Evolutionary conservation across 2,113 vertebrate genomes (phyloP).

Genomic region (Odontophorus gujanensis): DNA sequence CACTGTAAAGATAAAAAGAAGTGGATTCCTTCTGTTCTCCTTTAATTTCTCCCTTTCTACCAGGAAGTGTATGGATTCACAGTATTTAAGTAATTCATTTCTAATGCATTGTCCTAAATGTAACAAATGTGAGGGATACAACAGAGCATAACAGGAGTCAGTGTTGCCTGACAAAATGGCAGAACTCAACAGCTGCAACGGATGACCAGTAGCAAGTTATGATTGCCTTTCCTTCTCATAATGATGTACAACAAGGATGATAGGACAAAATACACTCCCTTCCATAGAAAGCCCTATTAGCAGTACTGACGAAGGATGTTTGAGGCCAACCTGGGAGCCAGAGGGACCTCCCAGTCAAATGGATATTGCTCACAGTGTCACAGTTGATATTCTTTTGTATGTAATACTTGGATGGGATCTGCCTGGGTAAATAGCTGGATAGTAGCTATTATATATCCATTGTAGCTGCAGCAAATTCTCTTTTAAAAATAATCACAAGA

Average conservation of each 20-base stretch:
- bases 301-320: background rate
- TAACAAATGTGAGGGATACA: background rate
- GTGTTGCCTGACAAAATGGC: background rate
- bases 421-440: background rate
- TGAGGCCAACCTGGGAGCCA: background rate
- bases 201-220: background rate
- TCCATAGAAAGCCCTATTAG: background rate
- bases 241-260: background rate
- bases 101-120: background rate
- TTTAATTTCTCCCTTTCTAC: background rate
- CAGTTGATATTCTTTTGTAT: background rate
- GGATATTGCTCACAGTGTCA: too few species aligned
- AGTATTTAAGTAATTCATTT: background rate
- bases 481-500: background rate
- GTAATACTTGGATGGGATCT: background rate
- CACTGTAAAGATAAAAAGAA: background rate
- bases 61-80: background rate
- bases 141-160: background rate
- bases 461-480: background rate
- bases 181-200: background rate
- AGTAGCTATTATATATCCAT: background rate
- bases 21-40: background rate
- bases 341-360: background rate
- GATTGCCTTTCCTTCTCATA: background rate
- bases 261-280: background rate